Evolutionary conservation across 2,888 invertebrate genomes (phyloP).

Genomic region (Agonopterix alstromeriana): DNA sequence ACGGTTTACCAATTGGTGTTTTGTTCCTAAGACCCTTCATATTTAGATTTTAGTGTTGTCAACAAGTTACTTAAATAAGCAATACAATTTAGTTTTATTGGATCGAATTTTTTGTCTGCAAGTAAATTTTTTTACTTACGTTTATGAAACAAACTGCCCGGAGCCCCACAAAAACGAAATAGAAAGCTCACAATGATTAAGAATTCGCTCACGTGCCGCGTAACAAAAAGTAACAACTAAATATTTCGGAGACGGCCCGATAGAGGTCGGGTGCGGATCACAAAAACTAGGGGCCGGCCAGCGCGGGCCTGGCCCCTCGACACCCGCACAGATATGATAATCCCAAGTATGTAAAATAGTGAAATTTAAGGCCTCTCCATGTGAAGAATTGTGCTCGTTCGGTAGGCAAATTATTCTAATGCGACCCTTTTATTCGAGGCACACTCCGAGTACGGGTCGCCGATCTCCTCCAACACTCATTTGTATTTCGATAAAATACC

Average conservation of each 20-base stretch:
- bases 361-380: slow-evolving; percentile 75
- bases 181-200: slow-evolving; percentile 49
- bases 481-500: slow-evolving; percentile 73
- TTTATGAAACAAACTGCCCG: slow-evolving; percentile 15
- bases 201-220: slow-evolving; percentile 66
- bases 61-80: neutral
- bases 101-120: no score
- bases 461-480: slow-evolving; percentile 57
- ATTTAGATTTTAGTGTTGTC: neutral
- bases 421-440: slow-evolving; percentile 73
- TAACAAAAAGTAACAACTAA: slow-evolving; percentile 76
- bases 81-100: no score
- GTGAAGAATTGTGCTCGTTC: slow-evolving; percentile 74
- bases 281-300: slow-evolving; percentile 61
- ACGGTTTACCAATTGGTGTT: slow-evolving; percentile 45
- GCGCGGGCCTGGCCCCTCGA: slow-evolving; percentile 38
- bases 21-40: slow-evolving; percentile 9
- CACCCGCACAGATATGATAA: slow-evolving; percentile 73
- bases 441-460: slow-evolving; percentile 57
- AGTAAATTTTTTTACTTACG: no score
- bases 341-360: slow-evolving; percentile 76
- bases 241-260: slow-evolving; percentile 70
- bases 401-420: slow-evolving; percentile 74
- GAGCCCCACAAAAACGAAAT: slow-evolving; percentile 35
- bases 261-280: slow-evolving; percentile 68